Conservation (phyloP, 2,797 vertebrate species). For the Chelon auratus region DNA sequence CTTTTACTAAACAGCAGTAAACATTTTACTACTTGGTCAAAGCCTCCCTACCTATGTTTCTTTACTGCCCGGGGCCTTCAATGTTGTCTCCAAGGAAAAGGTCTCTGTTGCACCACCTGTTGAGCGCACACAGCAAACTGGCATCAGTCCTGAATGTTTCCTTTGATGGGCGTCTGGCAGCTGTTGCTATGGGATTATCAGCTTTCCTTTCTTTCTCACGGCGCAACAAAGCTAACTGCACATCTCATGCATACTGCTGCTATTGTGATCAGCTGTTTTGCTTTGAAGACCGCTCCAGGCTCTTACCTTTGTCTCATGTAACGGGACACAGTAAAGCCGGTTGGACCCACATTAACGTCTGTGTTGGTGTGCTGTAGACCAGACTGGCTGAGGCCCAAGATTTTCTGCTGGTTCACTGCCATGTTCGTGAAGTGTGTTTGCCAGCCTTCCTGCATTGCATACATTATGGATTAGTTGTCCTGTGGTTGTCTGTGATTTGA, state of each 20-base stretch:
- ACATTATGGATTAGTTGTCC: constrained; percentile 50
- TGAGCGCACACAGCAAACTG: constrained; percentile 34
- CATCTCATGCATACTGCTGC: constrained; percentile 28
- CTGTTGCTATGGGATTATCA: constrained; percentile 43
- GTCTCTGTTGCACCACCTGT: constrained; percentile 28
- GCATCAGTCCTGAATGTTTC: constrained; percentile 30
- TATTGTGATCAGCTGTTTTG: constrained; percentile 32
- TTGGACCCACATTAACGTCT: constrained; percentile 9
- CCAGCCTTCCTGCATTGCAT: constrained; percentile 24
- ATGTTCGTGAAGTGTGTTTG: constrained; percentile 5
- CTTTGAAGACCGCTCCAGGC: constrained; percentile 2
- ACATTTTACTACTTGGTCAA: not conserved
- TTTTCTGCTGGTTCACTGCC: constrained; percentile 34
- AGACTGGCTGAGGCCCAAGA: constrained; percentile 25
- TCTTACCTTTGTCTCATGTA: not conserved
- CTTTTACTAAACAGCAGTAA: not conserved
- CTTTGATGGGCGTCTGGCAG: constrained; percentile 37
- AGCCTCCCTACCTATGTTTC: not conserved
- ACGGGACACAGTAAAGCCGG: not conserved
- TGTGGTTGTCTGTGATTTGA: constrained; percentile 45
- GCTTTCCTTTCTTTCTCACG: constrained; percentile 28
- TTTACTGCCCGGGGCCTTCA: not conserved
- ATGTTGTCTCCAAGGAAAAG: constrained; percentile 14
- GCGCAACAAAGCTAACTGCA: constrained; percentile 16
- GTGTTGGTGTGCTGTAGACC: constrained; percentile 3